Base-by-base conservation (phyloP, 92 coral and sea anemone genomes). In the Porites lobata region DNA sequence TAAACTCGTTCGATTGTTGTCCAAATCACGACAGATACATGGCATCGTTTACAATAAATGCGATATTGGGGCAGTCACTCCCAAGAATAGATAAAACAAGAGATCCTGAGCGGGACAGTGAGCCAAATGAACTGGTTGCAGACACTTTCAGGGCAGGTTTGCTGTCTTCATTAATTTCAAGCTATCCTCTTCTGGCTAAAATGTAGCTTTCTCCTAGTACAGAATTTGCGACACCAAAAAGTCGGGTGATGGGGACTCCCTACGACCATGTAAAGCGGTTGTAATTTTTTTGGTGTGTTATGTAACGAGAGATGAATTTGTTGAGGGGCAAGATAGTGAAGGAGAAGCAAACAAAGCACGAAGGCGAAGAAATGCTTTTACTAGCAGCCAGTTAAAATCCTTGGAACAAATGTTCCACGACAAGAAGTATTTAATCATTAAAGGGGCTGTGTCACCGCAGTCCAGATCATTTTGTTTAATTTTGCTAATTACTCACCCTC, bases 371-470 rank as follows among this genome's bases (percentile, higher is more conserved):
- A 98, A 98, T 15, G 98, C 99, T 10, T 98, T 98, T 66, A 98
- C 99, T 2, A 95, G 99, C 86, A 91, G 95, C 76, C 98, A 94
- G 89, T 96, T 98, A 20, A 96, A 98, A 76, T 96, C 96, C 24
- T 62, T 98, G 70, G 99, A 98, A 26, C 96, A 98, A 76, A 98
- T 91, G 87, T 98, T 98, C 90, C 96, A 98, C 81, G 96, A 94
- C 54, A 95, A 98, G 92, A 98, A 98, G 90, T 95, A 98, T 90
- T 78, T 98, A 71, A 98, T 29, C 32, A 29, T 29, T 29, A 29
- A 29, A 29, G 32, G 32, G 32, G 3, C 32, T 29, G 32, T 29
- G 32, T 29, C 32, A 29, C 32, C 32, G 32, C 32, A 29, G 32
- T 29, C 32, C 32, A 29, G 32, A 29, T 29, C 32, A 29, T 29